Percentiles rank a stretch among this genome's conserved stretches.
These are phyloP conservation scores for Tursiops truncatus DNA, from an alignment of 2,113 vertebrate species.

Conservation along the genomic window DNA sequence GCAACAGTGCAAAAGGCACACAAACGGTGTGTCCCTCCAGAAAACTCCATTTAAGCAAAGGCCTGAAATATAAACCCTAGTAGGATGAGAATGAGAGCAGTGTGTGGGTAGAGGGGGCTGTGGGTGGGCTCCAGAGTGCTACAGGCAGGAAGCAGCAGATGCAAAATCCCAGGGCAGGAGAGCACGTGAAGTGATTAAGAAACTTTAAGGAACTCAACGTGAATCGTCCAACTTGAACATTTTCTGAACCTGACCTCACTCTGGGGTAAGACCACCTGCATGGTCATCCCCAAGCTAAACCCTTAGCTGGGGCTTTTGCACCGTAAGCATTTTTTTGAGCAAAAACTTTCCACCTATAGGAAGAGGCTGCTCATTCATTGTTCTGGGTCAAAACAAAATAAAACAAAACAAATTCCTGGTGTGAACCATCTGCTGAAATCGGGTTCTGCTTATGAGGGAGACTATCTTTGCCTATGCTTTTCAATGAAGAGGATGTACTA, in stretches of 20 bases:
- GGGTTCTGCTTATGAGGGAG: not conserved
- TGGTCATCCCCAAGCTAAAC: not conserved
- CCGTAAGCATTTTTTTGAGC: not conserved
- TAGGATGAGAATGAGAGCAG: no score
- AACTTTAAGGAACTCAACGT: not conserved
- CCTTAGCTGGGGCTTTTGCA: not conserved
- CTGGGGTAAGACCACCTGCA: not conserved
- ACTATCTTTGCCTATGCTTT: not conserved
- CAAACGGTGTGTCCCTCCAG: not conserved
- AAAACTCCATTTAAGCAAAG: not conserved
- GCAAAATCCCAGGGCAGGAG: not conserved
- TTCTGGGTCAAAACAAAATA: not conserved
- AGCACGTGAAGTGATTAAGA: not conserved
- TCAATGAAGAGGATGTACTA: not conserved
- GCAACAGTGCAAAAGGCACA: not conserved
- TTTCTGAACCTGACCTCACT: not conserved
- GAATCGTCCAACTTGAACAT: not conserved
- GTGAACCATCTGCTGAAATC: not conserved
- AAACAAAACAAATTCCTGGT: not conserved
- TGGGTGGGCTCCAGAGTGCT: fast-evolving
- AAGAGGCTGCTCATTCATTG: not conserved
- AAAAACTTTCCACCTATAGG: not conserved
- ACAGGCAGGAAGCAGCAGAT: not conserved
- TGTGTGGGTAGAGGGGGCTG: no score
- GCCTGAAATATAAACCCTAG: not conserved